Percentiles rank a stretch among this genome's conserved stretches.
Evolutionary conservation across 2,888 invertebrate genomes (phyloP).

Genomic region (Meganola albula): DNA sequence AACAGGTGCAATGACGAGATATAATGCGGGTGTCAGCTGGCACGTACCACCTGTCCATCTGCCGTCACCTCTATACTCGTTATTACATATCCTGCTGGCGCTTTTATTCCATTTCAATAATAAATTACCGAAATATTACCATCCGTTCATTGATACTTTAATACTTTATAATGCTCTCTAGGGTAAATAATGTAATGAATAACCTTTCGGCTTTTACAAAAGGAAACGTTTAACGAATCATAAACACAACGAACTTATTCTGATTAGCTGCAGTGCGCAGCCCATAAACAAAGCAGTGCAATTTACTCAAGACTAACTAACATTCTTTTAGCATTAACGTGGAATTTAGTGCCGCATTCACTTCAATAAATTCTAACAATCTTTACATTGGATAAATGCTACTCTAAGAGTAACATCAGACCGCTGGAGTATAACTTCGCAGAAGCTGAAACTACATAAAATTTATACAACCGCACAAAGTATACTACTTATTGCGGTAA

Average conservation of each 20-base stretch:
- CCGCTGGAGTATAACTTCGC: too few relatives aligned
- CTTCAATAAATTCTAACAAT: constrained; percentile 16
- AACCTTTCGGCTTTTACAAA: neutral
- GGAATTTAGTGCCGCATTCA: constrained; percentile 23
- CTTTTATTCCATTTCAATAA: neutral
- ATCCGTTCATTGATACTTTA: neutral
- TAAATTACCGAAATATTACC: neutral
- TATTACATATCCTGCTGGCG: constrained; percentile 23
- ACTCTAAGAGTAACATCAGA: constrained; percentile 16
- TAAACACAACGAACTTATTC: too few relatives aligned
- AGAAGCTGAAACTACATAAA: too few relatives aligned
- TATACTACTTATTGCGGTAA: too few relatives aligned
- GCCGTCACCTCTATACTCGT: constrained; percentile 26
- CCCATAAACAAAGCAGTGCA: neutral
- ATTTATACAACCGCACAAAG: too few relatives aligned
- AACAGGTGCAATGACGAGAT: constrained; percentile 33
- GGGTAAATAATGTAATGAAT: neutral
- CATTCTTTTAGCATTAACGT: constrained; percentile 22
- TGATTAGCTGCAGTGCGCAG: neutral
- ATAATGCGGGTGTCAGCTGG: constrained; percentile 45
- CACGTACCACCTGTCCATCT: constrained; percentile 54
- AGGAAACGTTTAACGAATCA: neutral
- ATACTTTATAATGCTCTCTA: neutral
- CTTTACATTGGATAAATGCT: constrained; percentile 15
- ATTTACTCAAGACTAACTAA: constrained; percentile 13